These are phyloP conservation scores for Mormyrus hasselquistii DNA, from an alignment of 2,797 vertebrate genomes.

Conservation along the genomic window DNA sequence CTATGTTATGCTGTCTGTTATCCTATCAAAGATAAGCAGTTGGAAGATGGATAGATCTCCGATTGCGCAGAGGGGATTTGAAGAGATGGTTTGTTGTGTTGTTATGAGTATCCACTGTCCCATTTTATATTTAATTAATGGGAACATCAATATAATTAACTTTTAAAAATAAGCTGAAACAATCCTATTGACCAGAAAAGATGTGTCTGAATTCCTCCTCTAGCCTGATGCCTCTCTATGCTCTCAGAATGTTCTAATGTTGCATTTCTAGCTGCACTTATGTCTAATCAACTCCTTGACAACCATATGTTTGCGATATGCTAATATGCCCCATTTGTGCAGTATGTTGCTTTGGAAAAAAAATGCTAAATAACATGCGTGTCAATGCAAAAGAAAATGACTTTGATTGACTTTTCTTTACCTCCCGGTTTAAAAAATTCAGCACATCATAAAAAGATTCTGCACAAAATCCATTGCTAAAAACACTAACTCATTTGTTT, in stretches of 20 bases:
- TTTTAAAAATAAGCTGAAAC: conserved; percentile 32
- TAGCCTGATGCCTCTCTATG: background rate
- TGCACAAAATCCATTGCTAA: background rate
- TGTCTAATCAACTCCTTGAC: background rate
- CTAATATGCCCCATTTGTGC: background rate
- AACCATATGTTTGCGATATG: background rate
- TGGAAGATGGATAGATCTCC: background rate
- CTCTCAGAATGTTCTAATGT: background rate
- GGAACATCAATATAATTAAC: conserved; percentile 20
- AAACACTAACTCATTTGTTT: background rate
- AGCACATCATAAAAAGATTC: background rate
- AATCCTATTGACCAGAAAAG: conserved; percentile 39
- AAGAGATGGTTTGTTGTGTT: background rate
- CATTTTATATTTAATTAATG: conserved; percentile 13
- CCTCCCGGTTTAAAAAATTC: background rate
- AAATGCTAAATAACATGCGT: background rate
- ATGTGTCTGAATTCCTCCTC: background rate
- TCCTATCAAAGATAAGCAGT: background rate
- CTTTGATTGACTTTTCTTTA: background rate
- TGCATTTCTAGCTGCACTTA: background rate
- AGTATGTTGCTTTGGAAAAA: background rate
- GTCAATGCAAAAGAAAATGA: background rate
- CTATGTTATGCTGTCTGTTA: background rate
- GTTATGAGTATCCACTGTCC: background rate
- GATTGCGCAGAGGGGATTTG: background rate